Evolutionary conservation across 2,797 vertebrate species (phyloP).

Genomic region (Myioborus miniatus): DNA sequence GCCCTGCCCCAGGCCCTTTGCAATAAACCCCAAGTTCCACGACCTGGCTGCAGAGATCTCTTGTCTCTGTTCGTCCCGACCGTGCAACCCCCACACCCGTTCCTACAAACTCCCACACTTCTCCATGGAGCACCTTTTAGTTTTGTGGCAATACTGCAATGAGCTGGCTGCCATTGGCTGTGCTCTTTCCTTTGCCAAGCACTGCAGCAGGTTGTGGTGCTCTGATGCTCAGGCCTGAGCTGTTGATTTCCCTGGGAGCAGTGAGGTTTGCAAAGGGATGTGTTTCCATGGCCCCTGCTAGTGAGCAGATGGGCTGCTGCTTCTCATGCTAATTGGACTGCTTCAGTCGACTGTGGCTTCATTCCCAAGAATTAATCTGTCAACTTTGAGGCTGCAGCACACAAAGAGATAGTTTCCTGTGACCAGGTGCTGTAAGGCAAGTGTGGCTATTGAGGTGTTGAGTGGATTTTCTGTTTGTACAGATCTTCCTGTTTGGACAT

Average conservation of each 20-base stretch:
- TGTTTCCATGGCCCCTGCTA: neutral
- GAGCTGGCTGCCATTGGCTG: neutral
- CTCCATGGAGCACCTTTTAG: neutral
- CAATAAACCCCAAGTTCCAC: too few species aligned
- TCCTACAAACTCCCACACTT: neutral
- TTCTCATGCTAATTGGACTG: neutral
- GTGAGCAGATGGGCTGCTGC: conserved; percentile 41
- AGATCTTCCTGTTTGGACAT: neutral
- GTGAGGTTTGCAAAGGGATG: neutral
- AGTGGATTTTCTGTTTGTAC: neutral
- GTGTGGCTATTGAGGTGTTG: neutral
- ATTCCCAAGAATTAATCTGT: neutral
- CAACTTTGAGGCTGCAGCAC: neutral
- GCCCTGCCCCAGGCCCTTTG: too few species aligned
- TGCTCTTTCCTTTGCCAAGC: neutral
- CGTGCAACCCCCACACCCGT: too few species aligned
- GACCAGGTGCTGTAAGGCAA: neutral
- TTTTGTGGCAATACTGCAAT: neutral
- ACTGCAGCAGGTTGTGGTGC: neutral
- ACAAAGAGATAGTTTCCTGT: neutral
- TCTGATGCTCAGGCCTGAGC: neutral
- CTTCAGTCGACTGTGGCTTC: neutral
- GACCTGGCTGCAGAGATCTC: too few species aligned
- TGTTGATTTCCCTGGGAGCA: neutral
- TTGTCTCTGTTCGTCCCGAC: too few species aligned